A percentile compares a stretch with the other conserved stretches of the same genome.
Conservation (phyloP, 64 coral and sea anemone species). For the Trachythela sp. region DNA sequence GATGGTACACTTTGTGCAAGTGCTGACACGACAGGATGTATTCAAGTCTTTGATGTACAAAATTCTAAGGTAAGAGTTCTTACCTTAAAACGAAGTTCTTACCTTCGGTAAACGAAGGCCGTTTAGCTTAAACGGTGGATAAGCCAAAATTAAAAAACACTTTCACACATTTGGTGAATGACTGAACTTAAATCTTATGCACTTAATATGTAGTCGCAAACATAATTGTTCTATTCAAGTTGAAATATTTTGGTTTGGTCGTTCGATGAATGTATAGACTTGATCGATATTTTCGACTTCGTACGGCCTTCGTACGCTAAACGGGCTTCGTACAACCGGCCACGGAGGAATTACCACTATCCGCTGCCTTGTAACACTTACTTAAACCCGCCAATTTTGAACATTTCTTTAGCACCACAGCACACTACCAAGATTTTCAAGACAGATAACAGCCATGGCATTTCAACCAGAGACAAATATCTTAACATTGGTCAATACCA, state of each 20-base stretch:
- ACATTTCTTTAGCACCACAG: slow-evolving; percentile 44
- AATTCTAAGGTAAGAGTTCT: slow-evolving; percentile 49
- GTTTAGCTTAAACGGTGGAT: too few relatives aligned
- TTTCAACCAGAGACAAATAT: slow-evolving; percentile 73
- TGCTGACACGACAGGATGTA: slow-evolving; percentile 50
- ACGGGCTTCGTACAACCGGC: too few relatives aligned
- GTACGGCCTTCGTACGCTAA: too few relatives aligned
- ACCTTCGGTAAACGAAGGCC: neutral
- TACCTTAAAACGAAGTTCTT: neutral
- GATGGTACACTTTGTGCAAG: slow-evolving; percentile 67
- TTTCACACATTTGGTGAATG: too few relatives aligned
- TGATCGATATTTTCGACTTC: too few relatives aligned
- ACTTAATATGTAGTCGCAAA: too few relatives aligned
- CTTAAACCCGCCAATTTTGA: neutral
- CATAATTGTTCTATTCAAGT: too few relatives aligned
- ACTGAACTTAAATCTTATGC: too few relatives aligned
- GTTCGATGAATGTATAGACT: too few relatives aligned
- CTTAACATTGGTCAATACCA: slow-evolving; percentile 51
- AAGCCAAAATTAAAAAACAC: too few relatives aligned
- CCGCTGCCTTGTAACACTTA: neutral
- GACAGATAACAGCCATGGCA: slow-evolving; percentile 77
- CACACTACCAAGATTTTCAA: slow-evolving; percentile 60
- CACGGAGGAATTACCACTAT: too few relatives aligned
- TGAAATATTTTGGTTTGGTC: too few relatives aligned
- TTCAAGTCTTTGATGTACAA: slow-evolving; percentile 61